Conservation (phyloP, 2,113 vertebrate genomes). For the Tenrec ecaudatus region DNA sequence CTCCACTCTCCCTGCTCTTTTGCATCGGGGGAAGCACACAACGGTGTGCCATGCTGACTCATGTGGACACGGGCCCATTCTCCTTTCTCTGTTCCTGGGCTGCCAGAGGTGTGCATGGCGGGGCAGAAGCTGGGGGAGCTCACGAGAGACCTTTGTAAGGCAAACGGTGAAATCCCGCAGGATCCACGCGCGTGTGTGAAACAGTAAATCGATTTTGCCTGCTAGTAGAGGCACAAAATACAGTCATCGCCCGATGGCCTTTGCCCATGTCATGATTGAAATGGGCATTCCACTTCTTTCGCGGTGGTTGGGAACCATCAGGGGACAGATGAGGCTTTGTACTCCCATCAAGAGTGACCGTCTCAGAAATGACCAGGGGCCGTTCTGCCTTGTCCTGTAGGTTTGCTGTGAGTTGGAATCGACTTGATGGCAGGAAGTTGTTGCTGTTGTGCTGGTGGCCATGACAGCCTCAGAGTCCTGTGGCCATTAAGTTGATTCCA, state of each 20-base stretch:
- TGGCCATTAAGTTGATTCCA: neutral
- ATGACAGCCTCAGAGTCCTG: neutral
- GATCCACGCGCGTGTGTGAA: neutral
- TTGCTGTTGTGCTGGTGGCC: too few relatives aligned
- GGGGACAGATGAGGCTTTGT: neutral
- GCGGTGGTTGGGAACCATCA: neutral
- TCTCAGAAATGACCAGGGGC: too few relatives aligned
- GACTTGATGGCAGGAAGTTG: too few relatives aligned
- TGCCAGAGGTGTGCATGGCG: neutral
- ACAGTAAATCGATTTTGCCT: neutral
- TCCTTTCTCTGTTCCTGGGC: conserved; percentile 1
- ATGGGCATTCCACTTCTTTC: neutral
- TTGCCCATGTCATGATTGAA: neutral
- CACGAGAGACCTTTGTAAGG: neutral
- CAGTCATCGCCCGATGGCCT: neutral
- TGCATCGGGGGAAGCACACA: conserved; percentile 29
- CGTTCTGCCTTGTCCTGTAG: too few relatives aligned
- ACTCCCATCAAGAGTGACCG: too few relatives aligned
- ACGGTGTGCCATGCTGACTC: neutral
- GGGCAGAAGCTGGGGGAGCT: neutral
- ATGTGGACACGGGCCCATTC: neutral
- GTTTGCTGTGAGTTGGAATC: too few relatives aligned
- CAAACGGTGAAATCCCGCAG: neutral
- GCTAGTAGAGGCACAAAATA: neutral
- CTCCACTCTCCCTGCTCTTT: conserved; percentile 27